Base-by-base conservation (phyloP, 1,140 invertebrate species). In the Tribolium castaneum region DNA sequence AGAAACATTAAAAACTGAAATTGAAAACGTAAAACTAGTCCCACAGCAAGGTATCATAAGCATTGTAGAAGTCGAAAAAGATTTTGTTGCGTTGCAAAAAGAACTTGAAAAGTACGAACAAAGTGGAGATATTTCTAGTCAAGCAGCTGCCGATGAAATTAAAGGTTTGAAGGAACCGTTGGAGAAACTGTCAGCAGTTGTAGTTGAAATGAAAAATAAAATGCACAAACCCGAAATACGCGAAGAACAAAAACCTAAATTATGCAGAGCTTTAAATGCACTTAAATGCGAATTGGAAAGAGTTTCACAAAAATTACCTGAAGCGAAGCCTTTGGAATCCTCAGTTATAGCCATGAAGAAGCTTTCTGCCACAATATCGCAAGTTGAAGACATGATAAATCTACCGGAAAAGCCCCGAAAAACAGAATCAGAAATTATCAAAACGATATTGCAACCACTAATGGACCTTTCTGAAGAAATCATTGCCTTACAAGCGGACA, bases 21-120 rank as follows among this genome's bases (percentile, higher is more conserved):
- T 80, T 9, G 39, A 82, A 66, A 34, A 79, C 6, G 14, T 75
- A 1, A 71, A 35, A 35, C n/a, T 22, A 9, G 30, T 25, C 39
- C 70, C 79, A 45, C 56, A 80, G 35, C 77, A 82, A 30, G 79
- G 54, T 25, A 14, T 74, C 45, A 45, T 80, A 49, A 59, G 75
- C 13, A 9, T 81, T 54, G 9, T 50, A 14, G 75, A 78, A 72
- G 7, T 80, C 35, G 39, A 14, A 9, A 59, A 59, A 22, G 54
- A 59, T 22, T 25, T 59, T n/a, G 7, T 49, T 22, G 19, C 70
- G 2, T 6, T 73, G 22, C 49, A 73, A 16, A 19, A 51, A 34
- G 71, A 45, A 30, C 25, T 73, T 25, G n/a, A 7, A 0, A 13
- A 5, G 12, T 52, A 3, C 3, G 52, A 73, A 30, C 35, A 52